Base-by-base conservation (phyloP, 2,888 invertebrate genomes). In the Baronia brevicornis region DNA sequence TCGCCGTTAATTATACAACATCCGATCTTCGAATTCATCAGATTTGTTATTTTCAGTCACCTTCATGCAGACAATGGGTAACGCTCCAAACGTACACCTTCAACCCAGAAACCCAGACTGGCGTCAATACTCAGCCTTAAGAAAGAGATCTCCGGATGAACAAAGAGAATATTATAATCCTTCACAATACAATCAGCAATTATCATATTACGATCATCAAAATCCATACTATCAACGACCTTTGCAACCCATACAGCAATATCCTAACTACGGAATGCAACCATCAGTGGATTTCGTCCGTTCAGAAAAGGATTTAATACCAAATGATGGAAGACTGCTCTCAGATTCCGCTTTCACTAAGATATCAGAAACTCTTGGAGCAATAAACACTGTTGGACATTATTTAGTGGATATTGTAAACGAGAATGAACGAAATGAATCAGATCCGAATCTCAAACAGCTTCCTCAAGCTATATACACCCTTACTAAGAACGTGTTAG, bases 351-450 rank as follows among this genome's bases (percentile, higher is more conserved):
- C 89, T 3, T 89, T 89, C 41, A 80, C 86, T 33, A 85, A 78
- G 46, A 88, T 89, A 52, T 88, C 89, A 0, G 89, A 89, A 61
- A 89, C 89, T 1, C 58, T 89, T 17, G 94, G 94, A 15, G 95
- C 95, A 2, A 85, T 95, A 7, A 95, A 95, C 47, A 94, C 94
- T 1, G 92, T 95, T 0, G 95, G 95, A 0, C 89, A 91, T 59
- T 93, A 93, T 60, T 85, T 95, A 44, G 93, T 95, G 1, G 94
- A 94, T 53, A 92, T 93, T 86, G 94, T 85, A 1, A 84, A 72
- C 28, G 84, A 84, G 15, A 71, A 78, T 33, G 79, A 85, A 30
- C 71, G 77, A 35, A 72, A 77, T 36, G 75, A 74, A 44, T 60
- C 74, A 3, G 74, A 80, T 35, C 71, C 79, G 0, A 79, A 77